Percentiles rank a stretch among this genome's conserved stretches.
Evolutionary conservation across 1,140 invertebrate species (phyloP).

Genomic region (Bombus affinis): DNA sequence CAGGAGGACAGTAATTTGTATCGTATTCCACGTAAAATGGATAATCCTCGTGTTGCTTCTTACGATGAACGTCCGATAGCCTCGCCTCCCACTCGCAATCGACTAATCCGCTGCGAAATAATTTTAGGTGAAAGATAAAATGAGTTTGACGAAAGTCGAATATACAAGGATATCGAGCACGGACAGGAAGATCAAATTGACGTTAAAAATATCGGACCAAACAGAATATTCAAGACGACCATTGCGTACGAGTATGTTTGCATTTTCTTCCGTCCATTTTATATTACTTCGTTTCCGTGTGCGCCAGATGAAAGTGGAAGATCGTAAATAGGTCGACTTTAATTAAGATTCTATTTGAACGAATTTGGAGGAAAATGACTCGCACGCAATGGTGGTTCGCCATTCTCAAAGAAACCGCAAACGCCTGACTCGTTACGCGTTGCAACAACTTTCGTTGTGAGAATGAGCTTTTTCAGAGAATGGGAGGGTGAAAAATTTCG

Average conservation of each 20-base stretch:
- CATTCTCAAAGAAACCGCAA: neutral
- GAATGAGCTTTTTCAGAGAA: no score
- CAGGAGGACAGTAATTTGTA: constrained; percentile 44
- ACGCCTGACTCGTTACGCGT: neutral
- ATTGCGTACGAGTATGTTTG: neutral
- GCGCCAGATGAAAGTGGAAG: neutral
- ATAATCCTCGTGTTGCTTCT: constrained; percentile 54
- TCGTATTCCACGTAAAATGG: constrained; percentile 62
- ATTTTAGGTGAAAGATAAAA: neutral
- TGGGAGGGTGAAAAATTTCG: neutral
- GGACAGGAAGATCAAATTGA: neutral
- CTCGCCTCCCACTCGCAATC: constrained; percentile 74
- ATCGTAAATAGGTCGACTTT: neutral
- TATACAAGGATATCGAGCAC: neutral
- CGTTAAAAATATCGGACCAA: neutral
- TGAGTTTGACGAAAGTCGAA: neutral
- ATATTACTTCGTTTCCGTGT: no score
- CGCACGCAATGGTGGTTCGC: no score
- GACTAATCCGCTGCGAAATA: constrained; percentile 74
- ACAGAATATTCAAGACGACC: neutral
- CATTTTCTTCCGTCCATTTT: neutral
- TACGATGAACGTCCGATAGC: constrained; percentile 45
- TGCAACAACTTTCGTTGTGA: no score
- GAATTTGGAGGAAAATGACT: neutral
- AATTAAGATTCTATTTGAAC: neutral